These are phyloP conservation scores for Protomyctophum bolini DNA, from an alignment of 2,113 vertebrate species.

Conservation along the genomic window DNA sequence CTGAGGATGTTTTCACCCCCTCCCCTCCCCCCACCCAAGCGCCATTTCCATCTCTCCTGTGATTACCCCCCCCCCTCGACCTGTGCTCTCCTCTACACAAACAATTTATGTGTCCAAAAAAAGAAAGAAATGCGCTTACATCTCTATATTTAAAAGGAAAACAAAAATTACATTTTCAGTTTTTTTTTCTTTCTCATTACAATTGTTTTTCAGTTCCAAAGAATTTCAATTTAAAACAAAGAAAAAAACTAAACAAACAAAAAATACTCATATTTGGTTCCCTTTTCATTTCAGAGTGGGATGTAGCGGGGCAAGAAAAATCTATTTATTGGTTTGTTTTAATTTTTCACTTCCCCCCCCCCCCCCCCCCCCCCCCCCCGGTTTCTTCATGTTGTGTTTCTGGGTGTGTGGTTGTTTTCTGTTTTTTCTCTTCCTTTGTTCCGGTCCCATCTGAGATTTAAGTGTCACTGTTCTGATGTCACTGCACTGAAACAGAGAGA, in stretches of 20 bases:
- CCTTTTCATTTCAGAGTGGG: conserved; percentile 48
- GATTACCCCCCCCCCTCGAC: conserved; percentile 46
- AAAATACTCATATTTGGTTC: conserved; percentile 27
- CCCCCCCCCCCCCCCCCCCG: conserved; percentile 53
- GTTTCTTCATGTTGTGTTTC: conserved; percentile 46
- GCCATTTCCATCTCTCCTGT: no score
- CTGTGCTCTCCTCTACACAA: conserved; percentile 45
- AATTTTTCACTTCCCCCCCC: conserved; percentile 53
- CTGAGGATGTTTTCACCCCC: conserved; percentile 66
- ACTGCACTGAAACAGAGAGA: conserved; percentile 62
- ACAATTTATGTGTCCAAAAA: conserved; percentile 68
- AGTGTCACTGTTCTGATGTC: conserved; percentile 53
- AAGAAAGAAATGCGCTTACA: conserved; percentile 67
- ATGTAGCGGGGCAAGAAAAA: conserved; percentile 59
- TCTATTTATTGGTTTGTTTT: conserved; percentile 76
- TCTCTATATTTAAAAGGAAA: conserved; percentile 78
- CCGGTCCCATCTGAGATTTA: conserved; percentile 50
- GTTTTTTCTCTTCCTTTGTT: conserved; percentile 1
- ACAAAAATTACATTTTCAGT: conserved; percentile 44
- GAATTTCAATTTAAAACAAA: conserved; percentile 24
- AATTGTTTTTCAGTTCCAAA: conserved; percentile 48
- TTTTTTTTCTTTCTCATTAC: conserved; percentile 48
- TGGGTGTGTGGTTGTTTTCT: no score
- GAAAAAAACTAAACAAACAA: no score
- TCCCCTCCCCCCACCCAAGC: background rate